These are phyloP conservation scores for Anarsia innoxiella DNA, from an alignment of 2,888 invertebrate species.

Conservation along the genomic window DNA sequence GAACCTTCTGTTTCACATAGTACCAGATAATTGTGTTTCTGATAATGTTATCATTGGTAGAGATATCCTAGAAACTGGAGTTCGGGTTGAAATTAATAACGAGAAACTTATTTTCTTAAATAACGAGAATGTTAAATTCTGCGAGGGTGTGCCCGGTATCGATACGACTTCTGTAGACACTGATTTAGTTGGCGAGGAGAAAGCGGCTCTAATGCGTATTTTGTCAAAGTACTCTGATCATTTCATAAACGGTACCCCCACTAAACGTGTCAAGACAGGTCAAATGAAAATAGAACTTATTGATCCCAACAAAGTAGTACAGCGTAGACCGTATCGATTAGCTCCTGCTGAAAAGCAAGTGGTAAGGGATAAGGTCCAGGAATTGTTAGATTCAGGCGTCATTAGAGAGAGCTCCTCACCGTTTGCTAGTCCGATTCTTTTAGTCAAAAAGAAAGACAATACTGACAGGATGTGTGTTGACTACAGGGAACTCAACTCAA, in stretches of 20 bases:
- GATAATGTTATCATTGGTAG: constrained; percentile 6
- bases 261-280: not conserved
- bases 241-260: constrained; percentile 13
- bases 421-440: constrained; percentile 11
- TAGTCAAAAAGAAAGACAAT: constrained; percentile 12
- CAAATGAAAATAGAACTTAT: not conserved
- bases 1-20: not conserved
- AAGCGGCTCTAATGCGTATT: constrained; percentile 1
- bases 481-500: constrained; percentile 11
- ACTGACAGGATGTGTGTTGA: constrained; percentile 12
- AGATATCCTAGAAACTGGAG: constrained; percentile 11
- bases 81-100: constrained; percentile 6
- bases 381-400: constrained; percentile 5
- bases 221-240: constrained; percentile 9
- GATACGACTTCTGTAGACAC: not conserved
- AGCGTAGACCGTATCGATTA: not conserved
- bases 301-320: not conserved
- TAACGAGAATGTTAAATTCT: constrained; percentile 1
- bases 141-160: not conserved
- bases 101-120: constrained; percentile 1
- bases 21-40: not conserved
- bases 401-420: constrained; percentile 19
- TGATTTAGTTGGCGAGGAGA: not conserved
- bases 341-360: not conserved
- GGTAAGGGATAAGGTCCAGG: constrained; percentile 8